A percentile compares a stretch with the other conserved stretches of the same genome.
phyloP scores from a whole-genome alignment of 2,797 vertebrate species.

The Oreochromis mossambicus region DNA sequence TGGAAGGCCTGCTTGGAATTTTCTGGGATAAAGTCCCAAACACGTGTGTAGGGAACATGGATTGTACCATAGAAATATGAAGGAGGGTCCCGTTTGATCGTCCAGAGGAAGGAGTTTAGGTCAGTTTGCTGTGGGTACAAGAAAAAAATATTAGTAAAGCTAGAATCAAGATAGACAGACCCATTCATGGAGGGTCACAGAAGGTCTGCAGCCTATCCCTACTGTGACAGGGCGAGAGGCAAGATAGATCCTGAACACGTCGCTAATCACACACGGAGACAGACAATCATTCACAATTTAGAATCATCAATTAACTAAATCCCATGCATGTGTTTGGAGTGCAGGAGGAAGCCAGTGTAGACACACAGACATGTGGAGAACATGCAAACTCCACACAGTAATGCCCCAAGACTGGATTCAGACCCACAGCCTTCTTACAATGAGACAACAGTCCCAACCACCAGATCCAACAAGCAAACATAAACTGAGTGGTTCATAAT shows the following conservation, averaged over 20 bases:
- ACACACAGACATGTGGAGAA: neutral
- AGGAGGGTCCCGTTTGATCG: constrained; percentile 85
- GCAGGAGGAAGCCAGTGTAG: neutral
- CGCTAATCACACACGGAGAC: neutral
- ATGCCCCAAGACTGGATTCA: neutral
- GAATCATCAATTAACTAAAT: neutral
- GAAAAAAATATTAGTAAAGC: neutral
- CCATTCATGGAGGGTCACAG: neutral
- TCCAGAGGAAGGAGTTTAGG: constrained; percentile 92
- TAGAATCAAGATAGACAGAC: neutral
- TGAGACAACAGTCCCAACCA: neutral
- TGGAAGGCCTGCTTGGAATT: constrained; percentile 89
- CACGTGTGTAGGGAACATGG: constrained; percentile 85
- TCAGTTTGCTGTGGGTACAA: constrained; percentile 77
- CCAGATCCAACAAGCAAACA: neutral
- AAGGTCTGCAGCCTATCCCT: neutral
- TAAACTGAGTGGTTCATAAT: neutral
- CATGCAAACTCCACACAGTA: neutral
- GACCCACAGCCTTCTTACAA: neutral
- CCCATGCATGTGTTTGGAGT: neutral
- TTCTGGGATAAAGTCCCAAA: constrained; percentile 89
- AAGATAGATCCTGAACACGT: neutral
- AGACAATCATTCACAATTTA: neutral
- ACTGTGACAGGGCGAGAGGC: neutral
- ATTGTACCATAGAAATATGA: constrained; percentile 91